These are phyloP conservation scores for Drosophila lacicola DNA, from an alignment of 2,888 invertebrate genomes.

Conservation along the genomic window DNA sequence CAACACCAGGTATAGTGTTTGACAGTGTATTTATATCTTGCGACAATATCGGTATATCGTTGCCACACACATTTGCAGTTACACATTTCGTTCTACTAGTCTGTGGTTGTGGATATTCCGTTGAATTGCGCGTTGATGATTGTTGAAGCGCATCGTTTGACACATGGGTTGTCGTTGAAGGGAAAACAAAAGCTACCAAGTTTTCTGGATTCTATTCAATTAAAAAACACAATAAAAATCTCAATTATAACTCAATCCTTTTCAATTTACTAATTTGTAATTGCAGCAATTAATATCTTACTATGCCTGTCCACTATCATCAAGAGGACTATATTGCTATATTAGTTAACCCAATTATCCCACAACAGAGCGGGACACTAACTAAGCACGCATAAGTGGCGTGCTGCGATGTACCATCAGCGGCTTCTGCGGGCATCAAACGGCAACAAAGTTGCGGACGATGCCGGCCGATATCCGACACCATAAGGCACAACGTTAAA, in stretches of 20 bases:
- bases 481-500: too few relatives aligned
- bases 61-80: constrained; percentile 30
- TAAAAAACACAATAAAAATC: constrained; percentile 50
- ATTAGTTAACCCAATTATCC: too few relatives aligned
- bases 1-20: constrained; percentile 35
- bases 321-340: too few relatives aligned
- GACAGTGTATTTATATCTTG: constrained; percentile 38
- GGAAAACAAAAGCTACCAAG: constrained; percentile 89
- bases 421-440: too few relatives aligned
- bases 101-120: constrained; percentile 87
- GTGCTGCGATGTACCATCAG: too few relatives aligned
- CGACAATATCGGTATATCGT: constrained; percentile 35
- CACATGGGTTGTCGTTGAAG: constrained; percentile 87
- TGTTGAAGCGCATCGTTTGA: constrained; percentile 86
- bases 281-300: too few relatives aligned
- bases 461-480: too few relatives aligned
- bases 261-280: too few relatives aligned
- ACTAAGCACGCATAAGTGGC: too few relatives aligned
- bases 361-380: too few relatives aligned
- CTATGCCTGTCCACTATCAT: too few relatives aligned
- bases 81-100: constrained; percentile 76
- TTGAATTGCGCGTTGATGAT: constrained; percentile 88
- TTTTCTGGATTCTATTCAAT: constrained; percentile 89
- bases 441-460: too few relatives aligned
- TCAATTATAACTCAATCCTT: neutral